phyloP scores from a whole-genome alignment of 2,797 vertebrate genomes.

The Syngnathus rostellatus region DNA sequence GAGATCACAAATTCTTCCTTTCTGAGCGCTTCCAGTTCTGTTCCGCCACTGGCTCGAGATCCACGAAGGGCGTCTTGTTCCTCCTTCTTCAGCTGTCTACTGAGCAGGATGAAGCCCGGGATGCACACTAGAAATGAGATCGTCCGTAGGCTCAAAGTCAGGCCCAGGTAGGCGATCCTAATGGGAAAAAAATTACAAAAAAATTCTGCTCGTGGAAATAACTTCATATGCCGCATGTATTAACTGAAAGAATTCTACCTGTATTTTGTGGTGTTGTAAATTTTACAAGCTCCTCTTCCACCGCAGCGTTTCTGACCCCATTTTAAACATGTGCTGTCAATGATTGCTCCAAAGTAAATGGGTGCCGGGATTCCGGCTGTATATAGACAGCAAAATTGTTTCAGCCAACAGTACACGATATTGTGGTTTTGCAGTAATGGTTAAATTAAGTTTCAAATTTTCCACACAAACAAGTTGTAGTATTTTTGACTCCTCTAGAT shows the following conservation, averaged over 20 bases:
- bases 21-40: conserved; percentile 59
- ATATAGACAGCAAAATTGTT: background rate
- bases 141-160: conserved; percentile 61
- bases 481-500: too few relatives aligned
- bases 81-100: conserved; percentile 52
- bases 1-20: conserved; percentile 54
- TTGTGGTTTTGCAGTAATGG: background rate
- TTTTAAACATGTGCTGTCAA: conserved; percentile 86
- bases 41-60: conserved; percentile 46
- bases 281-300: conserved; percentile 76
- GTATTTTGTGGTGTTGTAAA: conserved; percentile 74
- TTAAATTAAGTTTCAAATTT: too few relatives aligned
- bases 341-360: conserved; percentile 78
- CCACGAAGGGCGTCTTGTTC: conserved; percentile 33
- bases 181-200: background rate
- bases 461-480: too few relatives aligned
- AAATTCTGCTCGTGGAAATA: background rate
- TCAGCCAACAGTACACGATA: background rate
- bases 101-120: conserved; percentile 60
- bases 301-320: conserved; percentile 76
- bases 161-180: conserved; percentile 66
- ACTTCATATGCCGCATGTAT: too few relatives aligned
- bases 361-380: conserved; percentile 71
- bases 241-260: conserved; percentile 47
- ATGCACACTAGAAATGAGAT: conserved; percentile 65